phyloP scores from a whole-genome alignment of 2,797 vertebrate genomes.

The Pantherophis vulpinus region DNA sequence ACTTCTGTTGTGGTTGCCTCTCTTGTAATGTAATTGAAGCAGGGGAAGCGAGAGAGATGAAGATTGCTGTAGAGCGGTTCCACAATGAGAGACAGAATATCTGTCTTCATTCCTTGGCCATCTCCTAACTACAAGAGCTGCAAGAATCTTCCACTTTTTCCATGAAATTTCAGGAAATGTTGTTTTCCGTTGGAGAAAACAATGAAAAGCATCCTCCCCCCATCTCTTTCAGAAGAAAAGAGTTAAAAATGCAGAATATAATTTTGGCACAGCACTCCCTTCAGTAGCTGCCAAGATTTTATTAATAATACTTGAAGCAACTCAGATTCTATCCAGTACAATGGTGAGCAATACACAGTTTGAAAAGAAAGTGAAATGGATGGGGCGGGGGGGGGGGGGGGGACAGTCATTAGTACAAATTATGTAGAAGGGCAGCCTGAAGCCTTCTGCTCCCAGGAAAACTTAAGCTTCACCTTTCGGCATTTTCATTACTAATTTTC shows the following conservation, averaged over 20 bases:
- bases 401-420: not conserved
- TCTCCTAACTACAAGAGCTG: not conserved
- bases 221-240: not conserved
- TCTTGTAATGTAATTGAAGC: not conserved
- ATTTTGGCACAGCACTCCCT: not conserved
- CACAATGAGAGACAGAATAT: not conserved
- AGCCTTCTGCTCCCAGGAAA: not conserved
- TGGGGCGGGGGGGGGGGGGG: not conserved
- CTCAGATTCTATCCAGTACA: not conserved
- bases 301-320: not conserved
- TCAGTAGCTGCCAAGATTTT: not conserved
- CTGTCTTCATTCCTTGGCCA: not conserved
- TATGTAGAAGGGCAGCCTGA: not conserved
- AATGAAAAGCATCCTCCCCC: not conserved
- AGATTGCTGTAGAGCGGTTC: not conserved
- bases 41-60: not conserved
- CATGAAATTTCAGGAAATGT: not conserved
- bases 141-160: not conserved
- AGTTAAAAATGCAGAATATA: not conserved
- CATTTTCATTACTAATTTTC: not conserved
- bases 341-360: not conserved
- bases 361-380: not conserved
- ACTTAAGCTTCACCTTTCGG: not conserved
- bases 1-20: not conserved
- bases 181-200: not conserved